Base-by-base conservation (phyloP, 2,888 invertebrate genomes). In the Agrenia bidenticulata region DNA sequence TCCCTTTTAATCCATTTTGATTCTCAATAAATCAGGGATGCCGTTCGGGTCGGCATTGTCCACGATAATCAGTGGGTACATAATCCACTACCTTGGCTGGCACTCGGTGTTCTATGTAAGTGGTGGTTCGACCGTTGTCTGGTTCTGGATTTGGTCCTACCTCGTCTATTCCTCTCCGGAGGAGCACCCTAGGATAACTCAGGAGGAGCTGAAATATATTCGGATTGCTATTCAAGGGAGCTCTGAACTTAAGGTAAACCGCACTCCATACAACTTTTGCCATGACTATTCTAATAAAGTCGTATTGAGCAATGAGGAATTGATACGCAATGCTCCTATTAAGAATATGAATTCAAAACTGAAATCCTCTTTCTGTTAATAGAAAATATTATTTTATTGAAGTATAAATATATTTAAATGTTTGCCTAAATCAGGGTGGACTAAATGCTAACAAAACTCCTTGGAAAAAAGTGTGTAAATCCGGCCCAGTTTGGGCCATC, bases 1-100 rank as follows among this genome's bases (percentile, higher is more conserved):
- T n/a, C n/a, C n/a, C n/a, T n/a, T n/a, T n/a, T n/a, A n/a, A n/a
- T n/a, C n/a, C n/a, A n/a, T n/a, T n/a, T n/a, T n/a, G n/a, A n/a
- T n/a, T n/a, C n/a, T n/a, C n/a, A n/a, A n/a, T n/a, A n/a, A n/a
- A n/a, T 32, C 77, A 90, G 93, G 94, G 68, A 86, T 92, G 7
- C 93, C 93, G 80, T 89, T 95, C 78, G 95, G 95, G 45, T 94
- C 94, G 66, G 90, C 94, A 1, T 83, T 94, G 69, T 91, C 92
- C 0, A 81, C 94, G 76, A 93, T 93, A 0, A 79, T 93, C 73
- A 89, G 91, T 2, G 92, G 92, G 0, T 88, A 89, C 85, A 81
- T 94, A 0, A 92, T 92, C 77, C 85, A 87, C 53, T 84, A 84
- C 73, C 88, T 87, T 15, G 93, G 94, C 1, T 94, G 94, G 94